A percentile compares a stretch with the other conserved stretches of the same genome.
phyloP scores from a whole-genome alignment of 1,140 invertebrate genomes.

The Vanessa atalanta region DNA sequence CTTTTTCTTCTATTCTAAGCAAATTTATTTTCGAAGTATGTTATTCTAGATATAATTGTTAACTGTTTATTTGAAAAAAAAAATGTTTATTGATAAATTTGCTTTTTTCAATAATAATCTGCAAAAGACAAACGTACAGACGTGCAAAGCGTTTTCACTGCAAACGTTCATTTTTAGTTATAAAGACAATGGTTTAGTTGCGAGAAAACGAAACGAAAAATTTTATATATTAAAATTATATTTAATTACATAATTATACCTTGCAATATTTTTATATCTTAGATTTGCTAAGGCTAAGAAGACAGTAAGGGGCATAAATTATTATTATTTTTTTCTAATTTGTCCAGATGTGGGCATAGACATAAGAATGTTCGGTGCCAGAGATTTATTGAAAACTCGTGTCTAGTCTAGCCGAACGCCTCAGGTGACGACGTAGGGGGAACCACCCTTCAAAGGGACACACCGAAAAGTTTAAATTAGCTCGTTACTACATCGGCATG shows the following conservation, averaged over 20 bases:
- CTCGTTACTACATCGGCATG: constrained; percentile 73
- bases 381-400: constrained; percentile 63
- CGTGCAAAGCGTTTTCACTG: no score
- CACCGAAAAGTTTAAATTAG: constrained; percentile 79
- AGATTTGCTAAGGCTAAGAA: no score
- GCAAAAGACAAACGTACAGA: no score
- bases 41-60: neutral
- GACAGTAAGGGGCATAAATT: no score
- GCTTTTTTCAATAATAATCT: no score
- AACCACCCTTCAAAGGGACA: constrained; percentile 61
- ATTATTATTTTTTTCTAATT: neutral
- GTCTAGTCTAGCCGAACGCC: constrained; percentile 61
- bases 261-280: no score
- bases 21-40: neutral
- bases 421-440: constrained; percentile 66
- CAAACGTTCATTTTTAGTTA: no score
- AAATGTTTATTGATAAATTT: neutral
- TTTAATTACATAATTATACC: no score
- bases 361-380: constrained; percentile 32
- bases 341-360: constrained; percentile 18
- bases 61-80: neutral
- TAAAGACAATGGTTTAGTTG: no score
- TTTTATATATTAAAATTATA: no score
- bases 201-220: no score
- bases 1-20: neutral